Base-by-base conservation (phyloP, 2,113 vertebrate species). In the Tachysurus fulvidraco region DNA sequence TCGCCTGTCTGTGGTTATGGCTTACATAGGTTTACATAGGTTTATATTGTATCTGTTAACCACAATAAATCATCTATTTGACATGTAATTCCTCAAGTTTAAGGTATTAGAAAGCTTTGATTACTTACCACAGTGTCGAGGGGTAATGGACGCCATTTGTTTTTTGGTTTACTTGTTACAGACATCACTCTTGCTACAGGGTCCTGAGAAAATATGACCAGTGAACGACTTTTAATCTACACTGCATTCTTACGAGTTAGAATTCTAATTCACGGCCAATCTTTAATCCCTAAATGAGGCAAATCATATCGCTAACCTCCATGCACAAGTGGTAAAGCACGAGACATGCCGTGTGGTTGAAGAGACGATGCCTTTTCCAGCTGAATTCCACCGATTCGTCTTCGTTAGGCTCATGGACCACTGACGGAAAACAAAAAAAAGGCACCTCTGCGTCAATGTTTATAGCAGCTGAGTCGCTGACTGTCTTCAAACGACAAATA, bases 301-400 rank as follows among this genome's bases (percentile, higher is more conserved):
- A 54, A 21, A 54, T 76, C 8, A 64, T 59, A 21, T 55, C n/a
- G 73, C 87, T 12, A 92, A 98, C 98, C 97, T 99, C 98, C 97
- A 99, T 97, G 87, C 98, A 99, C 87, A 99, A 96, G 86, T 99
- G 98, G 91, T 99, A 99, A 64, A 99, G 96, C 82, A 99, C 97
- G 65, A 99, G 95, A 92, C 98, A 99, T 0, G 97, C 98, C 0
- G 97, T 98, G 94, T 99, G 98, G 89, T 94, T 96, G 79, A 99
- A 99, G 83, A 99, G 97, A 19, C 98, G 95, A 91, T 98, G 95
- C 93, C 98, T 96, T 90, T 98, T 99, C 98, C 98, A 99, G 88
- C 83, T 96, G 93, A 99, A 99, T 85, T 98, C 96, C 2, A 99
- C 97, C 0, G 50, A 90, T 4, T 96, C 95, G 0, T 98, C 97